Percentiles rank a stretch among this genome's conserved stretches.
These are phyloP conservation scores for Semicossyphus pulcher DNA, from an alignment of 2,113 vertebrate genomes.

Conservation along the genomic window DNA sequence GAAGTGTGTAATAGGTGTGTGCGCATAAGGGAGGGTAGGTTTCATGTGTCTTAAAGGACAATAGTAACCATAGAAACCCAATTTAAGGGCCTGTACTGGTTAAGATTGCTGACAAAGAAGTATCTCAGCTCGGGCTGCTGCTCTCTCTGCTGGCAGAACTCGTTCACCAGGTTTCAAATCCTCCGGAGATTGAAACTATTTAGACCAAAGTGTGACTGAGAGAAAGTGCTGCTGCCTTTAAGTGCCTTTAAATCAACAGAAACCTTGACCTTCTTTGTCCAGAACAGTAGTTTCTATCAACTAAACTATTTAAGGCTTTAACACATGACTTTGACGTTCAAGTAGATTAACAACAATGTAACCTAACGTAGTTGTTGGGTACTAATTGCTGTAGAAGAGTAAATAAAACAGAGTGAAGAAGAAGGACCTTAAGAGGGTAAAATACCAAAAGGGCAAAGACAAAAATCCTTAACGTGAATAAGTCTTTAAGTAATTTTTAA, in stretches of 20 bases:
- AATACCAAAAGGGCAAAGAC: not conserved
- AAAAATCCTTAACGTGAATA: not conserved
- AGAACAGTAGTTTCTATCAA: slow-evolving; percentile 7
- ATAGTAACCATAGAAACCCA: slow-evolving; percentile 74
- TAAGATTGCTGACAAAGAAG: slow-evolving; percentile 64
- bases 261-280: slow-evolving; percentile 12
- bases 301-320: not conserved
- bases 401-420: not conserved
- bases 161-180: slow-evolving; percentile 73
- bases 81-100: slow-evolving; percentile 39
- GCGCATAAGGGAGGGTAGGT: slow-evolving; percentile 25
- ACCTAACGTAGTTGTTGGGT: not conserved
- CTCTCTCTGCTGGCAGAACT: slow-evolving; percentile 62
- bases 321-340: not conserved
- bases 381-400: not conserved
- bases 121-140: slow-evolving; percentile 25
- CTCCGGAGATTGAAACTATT: slow-evolving; percentile 42
- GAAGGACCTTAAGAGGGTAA: not conserved
- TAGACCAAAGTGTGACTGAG: slow-evolving; percentile 16
- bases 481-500: not conserved
- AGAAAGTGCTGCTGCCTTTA: not conserved
- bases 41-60: slow-evolving; percentile 66
- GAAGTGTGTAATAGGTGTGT: slow-evolving; percentile 12
- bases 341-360: not conserved
- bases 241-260: not conserved